Evolutionary conservation across 2,888 invertebrate species (phyloP).

Genomic region (Melikaiella ostensackeni): DNA sequence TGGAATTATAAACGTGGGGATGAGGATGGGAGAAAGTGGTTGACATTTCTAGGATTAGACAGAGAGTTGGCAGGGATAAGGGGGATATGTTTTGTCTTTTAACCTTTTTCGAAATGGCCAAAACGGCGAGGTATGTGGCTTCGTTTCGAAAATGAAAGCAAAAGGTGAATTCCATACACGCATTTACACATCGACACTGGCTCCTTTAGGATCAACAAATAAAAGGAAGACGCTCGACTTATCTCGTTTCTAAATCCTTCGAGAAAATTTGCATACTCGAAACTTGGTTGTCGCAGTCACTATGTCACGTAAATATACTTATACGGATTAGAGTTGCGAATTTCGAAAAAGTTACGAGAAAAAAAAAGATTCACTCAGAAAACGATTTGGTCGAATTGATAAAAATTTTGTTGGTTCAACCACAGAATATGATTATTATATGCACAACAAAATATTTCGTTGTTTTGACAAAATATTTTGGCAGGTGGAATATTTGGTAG

Average conservation of each 20-base stretch:
- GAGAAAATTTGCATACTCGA: constrained; percentile 63
- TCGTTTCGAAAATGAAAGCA: constrained; percentile 16
- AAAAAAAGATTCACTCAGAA: not conserved
- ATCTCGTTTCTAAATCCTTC: constrained; percentile 60
- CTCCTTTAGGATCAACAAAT: constrained; percentile 45
- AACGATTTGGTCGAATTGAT: no score
- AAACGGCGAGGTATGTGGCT: not conserved
- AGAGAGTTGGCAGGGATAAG: not conserved
- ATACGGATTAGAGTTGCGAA: not conserved
- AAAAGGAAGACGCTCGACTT: constrained; percentile 55
- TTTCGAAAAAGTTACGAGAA: not conserved
- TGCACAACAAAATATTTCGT: no score
- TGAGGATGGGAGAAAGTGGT: constrained; percentile 23
- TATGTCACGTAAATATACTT: constrained; percentile 27
- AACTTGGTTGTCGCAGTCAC: constrained; percentile 55
- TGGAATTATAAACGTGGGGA: not conserved
- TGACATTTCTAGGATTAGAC: constrained; percentile 11
- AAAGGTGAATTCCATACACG: constrained; percentile 20
- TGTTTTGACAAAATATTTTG: no score
- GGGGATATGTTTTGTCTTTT: not conserved
- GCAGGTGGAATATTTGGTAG: no score
- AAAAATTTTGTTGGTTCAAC: no score
- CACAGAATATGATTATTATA: no score
- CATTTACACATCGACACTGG: not conserved
- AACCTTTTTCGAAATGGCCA: constrained; percentile 13